Conservation (phyloP, 2,888 invertebrate genomes). For the Volucella inflata region DNA sequence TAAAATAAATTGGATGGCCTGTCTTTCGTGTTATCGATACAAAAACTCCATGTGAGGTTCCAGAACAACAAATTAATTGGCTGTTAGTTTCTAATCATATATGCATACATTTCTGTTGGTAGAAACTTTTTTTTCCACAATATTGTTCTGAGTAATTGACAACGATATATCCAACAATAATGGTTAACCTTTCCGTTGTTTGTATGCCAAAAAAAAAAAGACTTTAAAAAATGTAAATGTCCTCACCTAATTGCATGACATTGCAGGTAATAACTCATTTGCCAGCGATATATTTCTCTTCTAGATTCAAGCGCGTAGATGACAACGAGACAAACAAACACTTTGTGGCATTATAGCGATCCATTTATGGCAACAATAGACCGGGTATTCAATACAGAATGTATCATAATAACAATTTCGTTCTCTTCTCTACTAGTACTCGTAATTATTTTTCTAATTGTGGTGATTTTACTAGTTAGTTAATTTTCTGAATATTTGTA, state of each 20-base stretch:
- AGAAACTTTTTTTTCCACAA: too few species aligned
- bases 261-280: slow-evolving; percentile 52
- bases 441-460: slow-evolving; percentile 40
- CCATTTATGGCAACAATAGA: slow-evolving; percentile 48
- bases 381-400: slow-evolving; percentile 17
- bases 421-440: neutral
- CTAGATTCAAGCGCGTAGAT: slow-evolving; percentile 30
- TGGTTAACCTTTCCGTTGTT: slow-evolving; percentile 15
- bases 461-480: neutral
- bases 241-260: slow-evolving; percentile 56
- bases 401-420: slow-evolving; percentile 29
- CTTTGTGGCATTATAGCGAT: slow-evolving; percentile 37
- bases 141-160: too few species aligned
- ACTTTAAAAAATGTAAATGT: slow-evolving; percentile 3
- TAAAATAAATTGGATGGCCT: too few species aligned
- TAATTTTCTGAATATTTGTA: slow-evolving; percentile 11
- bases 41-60: too few species aligned
- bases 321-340: slow-evolving; percentile 44
- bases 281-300: slow-evolving; percentile 35
- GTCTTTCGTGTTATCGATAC: too few species aligned
- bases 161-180: slow-evolving; percentile 13
- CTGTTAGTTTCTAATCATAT: too few species aligned
- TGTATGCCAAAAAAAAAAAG: neutral
- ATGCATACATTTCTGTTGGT: too few species aligned
- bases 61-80: too few species aligned